phyloP scores from a whole-genome alignment of 2,113 vertebrate genomes.

The Dolichotis patagonum region DNA sequence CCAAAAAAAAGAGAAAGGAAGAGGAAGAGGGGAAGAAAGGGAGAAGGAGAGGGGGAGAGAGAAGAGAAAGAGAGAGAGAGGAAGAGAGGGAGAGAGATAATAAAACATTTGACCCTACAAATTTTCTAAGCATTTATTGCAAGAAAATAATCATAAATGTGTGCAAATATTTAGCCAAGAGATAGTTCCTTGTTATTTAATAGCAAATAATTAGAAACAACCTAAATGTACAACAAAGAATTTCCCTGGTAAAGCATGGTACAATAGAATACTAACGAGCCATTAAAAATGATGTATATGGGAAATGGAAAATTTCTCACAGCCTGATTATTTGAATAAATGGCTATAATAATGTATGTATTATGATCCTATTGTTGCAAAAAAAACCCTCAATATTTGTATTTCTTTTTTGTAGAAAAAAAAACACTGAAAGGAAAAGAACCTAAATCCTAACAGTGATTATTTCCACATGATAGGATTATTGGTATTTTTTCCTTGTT shows the following conservation, averaged over 20 bases:
- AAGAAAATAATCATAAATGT: background rate
- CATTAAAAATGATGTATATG: background rate
- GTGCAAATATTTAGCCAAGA: background rate
- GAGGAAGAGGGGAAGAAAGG: no score
- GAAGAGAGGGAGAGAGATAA: background rate
- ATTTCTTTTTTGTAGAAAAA: constrained; percentile 41
- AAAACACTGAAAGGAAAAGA: background rate
- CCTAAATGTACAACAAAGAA: background rate
- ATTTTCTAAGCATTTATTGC: constrained; percentile 25
- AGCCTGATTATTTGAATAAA: background rate
- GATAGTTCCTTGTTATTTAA: background rate
- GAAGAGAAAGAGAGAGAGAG: background rate
- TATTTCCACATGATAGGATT: constrained; percentile 36
- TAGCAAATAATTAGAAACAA: constrained; percentile 52
- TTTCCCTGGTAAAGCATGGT: background rate
- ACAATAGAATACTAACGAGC: background rate
- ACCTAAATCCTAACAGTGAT: background rate
- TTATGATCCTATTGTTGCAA: background rate
- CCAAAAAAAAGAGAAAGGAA: no score
- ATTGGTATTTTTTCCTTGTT: background rate
- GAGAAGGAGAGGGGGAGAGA: background rate
- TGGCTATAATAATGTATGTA: background rate
- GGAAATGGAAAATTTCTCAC: background rate
- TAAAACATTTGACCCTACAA: background rate
- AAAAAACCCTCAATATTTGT: background rate